Percentiles rank a stretch among this genome's conserved stretches.
Conservation (phyloP, 2,888 invertebrate species). For the Microplitis manilae region DNA sequence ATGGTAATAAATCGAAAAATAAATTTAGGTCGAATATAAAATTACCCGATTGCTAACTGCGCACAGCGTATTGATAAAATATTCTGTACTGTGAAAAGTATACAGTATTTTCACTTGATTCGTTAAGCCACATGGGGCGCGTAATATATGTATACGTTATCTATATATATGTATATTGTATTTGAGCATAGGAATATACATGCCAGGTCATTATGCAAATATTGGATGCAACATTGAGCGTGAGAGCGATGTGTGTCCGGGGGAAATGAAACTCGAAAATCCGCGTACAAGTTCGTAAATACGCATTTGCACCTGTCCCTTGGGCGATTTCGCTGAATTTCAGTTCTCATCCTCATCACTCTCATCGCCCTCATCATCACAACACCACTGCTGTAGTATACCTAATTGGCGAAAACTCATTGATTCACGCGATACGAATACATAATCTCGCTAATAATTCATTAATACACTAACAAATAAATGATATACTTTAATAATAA, state of each 20-base stretch:
- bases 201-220: conserved; percentile 27
- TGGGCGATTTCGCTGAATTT: conserved; percentile 15
- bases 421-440: conserved; percentile 6
- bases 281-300: conserved; percentile 14
- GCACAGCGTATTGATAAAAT: background rate
- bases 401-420: conserved; percentile 24
- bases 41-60: background rate
- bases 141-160: conserved; percentile 6
- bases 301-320: conserved; percentile 18
- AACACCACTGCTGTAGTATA: background rate
- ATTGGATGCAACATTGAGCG: conserved; percentile 12
- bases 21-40: background rate
- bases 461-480: background rate
- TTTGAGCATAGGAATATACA: background rate
- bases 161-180: no score
- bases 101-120: conserved; percentile 4
- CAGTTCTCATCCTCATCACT: background rate
- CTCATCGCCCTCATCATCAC: conserved; percentile 9
- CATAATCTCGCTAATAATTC: conserved; percentile 4
- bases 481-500: background rate
- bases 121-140: conserved; percentile 9
- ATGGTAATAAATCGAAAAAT: no score
- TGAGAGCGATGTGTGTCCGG: conserved; percentile 20
- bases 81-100: background rate
- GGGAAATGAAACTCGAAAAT: conserved; percentile 31